Conservation (phyloP, 2,797 vertebrate genomes). For the Sebastes kiyomatsui region DNA sequence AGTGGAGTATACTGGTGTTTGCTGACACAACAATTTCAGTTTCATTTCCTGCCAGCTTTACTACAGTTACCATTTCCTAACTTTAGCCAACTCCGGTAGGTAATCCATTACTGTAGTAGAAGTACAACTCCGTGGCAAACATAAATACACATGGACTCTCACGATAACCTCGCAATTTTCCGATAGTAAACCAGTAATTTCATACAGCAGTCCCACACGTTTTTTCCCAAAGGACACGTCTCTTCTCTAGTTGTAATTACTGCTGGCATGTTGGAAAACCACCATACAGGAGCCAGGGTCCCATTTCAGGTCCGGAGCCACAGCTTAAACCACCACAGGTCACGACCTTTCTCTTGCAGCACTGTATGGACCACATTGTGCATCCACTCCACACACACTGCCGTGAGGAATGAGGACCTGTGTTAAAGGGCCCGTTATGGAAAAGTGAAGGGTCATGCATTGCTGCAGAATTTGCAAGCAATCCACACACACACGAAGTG, state of each 20-base stretch:
- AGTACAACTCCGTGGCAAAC: neutral
- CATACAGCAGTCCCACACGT: slow-evolving; percentile 14
- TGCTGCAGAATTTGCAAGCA: slow-evolving; percentile 36
- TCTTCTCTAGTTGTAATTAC: slow-evolving; percentile 56
- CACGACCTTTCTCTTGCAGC: slow-evolving; percentile 32
- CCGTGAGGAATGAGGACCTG: slow-evolving; percentile 37
- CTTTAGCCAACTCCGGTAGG: neutral
- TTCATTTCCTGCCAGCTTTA: neutral
- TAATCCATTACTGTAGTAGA: slow-evolving; percentile 1
- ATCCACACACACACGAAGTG: slow-evolving; percentile 31
- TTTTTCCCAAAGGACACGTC: slow-evolving; percentile 44
- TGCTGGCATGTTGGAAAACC: slow-evolving; percentile 57
- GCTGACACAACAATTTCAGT: neutral
- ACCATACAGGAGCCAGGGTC: slow-evolving; percentile 32
- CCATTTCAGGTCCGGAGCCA: slow-evolving; percentile 33
- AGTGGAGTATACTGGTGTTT: neutral
- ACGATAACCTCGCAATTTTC: slow-evolving; percentile 17
- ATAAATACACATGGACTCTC: slow-evolving; percentile 31
- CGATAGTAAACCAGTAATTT: slow-evolving; percentile 46
- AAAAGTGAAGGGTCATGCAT: slow-evolving; percentile 50
- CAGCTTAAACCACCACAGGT: slow-evolving; percentile 42
- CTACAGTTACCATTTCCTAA: neutral
- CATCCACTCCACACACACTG: slow-evolving; percentile 21
- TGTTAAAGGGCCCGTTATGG: slow-evolving; percentile 32
- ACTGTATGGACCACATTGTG: slow-evolving; percentile 51